Evolutionary conservation across 2,113 vertebrate species (phyloP).

Genomic region (Phyllopteryx taeniolatus): DNA sequence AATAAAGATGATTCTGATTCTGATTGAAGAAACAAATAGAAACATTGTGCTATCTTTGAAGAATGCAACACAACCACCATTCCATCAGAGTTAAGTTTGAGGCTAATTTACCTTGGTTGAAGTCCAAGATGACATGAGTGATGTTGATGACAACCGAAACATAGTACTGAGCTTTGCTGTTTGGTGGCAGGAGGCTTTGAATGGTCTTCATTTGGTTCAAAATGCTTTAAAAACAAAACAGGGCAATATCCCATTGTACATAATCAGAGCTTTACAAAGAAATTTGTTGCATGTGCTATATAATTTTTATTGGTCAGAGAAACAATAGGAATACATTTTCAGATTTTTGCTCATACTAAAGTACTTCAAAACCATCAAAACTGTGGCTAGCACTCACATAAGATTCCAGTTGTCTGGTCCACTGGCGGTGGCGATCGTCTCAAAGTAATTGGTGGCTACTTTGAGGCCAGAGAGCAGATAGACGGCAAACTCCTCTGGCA

Average conservation of each 20-base stretch:
- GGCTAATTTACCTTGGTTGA: constrained; percentile 57
- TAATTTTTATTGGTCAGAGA: background rate
- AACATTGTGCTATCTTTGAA: background rate
- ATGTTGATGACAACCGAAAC: constrained; percentile 52
- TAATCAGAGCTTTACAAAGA: constrained; percentile 1
- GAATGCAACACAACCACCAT: constrained; percentile 7
- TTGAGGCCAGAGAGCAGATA: constrained; percentile 47
- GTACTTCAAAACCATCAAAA: background rate
- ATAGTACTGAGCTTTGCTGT: constrained; percentile 48
- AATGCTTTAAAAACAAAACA: constrained; percentile 55
- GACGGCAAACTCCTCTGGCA: constrained; percentile 28
- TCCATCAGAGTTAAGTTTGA: constrained; percentile 32
- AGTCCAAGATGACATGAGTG: constrained; percentile 51
- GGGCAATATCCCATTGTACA: constrained; percentile 6
- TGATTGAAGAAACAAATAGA: background rate
- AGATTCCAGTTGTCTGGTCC: constrained; percentile 60
- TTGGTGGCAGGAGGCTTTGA: constrained; percentile 48
- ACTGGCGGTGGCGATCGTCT: constrained; percentile 25
- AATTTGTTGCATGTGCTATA: background rate
- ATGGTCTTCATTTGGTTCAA: constrained; percentile 56
- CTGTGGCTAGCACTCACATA: constrained; percentile 57
- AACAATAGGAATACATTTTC: background rate
- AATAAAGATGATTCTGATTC: too few relatives aligned
- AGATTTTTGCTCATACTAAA: background rate
- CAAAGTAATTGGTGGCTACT: constrained; percentile 53